Percentiles rank a stretch among this genome's conserved stretches.
phyloP scores from a whole-genome alignment of 2,888 invertebrate genomes.

The Epicampocera succincta region DNA sequence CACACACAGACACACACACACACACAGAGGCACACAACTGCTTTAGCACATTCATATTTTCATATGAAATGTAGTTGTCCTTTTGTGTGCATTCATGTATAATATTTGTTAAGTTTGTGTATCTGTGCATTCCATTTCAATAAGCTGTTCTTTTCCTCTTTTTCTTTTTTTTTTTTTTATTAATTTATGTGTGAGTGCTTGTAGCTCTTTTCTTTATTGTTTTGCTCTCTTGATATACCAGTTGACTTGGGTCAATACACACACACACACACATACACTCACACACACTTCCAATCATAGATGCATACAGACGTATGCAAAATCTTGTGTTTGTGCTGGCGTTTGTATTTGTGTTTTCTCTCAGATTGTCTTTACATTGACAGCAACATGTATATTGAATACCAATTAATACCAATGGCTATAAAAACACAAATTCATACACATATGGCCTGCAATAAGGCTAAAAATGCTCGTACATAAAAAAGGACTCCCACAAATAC shows the following conservation, averaged over 20 bases:
- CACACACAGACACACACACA: neutral
- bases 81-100: conserved; percentile 34
- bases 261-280: neutral
- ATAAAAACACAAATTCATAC: conserved; percentile 3
- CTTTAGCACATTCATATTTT: neutral
- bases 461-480: neutral
- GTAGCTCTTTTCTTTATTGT: conserved; percentile 35
- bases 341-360: conserved; percentile 11
- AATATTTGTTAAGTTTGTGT: neutral
- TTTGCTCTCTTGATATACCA: conserved; percentile 46
- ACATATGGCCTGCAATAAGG: conserved; percentile 11
- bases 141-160: no score
- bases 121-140: neutral
- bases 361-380: conserved; percentile 33
- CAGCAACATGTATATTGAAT: conserved; percentile 57
- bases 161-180: no score
- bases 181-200: neutral
- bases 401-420: conserved; percentile 55
- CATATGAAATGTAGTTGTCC: neutral
- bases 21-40: no score
- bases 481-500: neutral
- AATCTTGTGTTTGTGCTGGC: neutral
- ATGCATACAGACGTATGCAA: no score
- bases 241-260: conserved; percentile 39
- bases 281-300: neutral